phyloP scores from a whole-genome alignment of 2,888 invertebrate genomes.

The Campaea margaritaria region DNA sequence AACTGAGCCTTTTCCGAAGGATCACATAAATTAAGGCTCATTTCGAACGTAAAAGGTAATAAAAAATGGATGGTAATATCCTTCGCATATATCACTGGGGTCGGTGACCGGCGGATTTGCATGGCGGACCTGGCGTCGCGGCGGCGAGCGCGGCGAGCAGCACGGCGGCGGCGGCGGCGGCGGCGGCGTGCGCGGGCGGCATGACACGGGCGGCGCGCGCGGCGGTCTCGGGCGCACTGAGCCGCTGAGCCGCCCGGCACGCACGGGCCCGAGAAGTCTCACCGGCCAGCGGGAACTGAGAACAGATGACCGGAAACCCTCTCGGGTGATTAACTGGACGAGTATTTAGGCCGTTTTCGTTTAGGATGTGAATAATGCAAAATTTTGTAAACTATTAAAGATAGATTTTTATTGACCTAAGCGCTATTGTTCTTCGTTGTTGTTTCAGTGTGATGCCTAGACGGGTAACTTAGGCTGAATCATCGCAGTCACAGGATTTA shows the following conservation, averaged over 20 bases:
- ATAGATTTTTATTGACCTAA: neutral
- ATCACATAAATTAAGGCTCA: conserved; percentile 42
- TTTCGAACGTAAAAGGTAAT: conserved; percentile 41
- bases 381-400: too few species aligned
- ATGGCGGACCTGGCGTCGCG: conserved; percentile 58
- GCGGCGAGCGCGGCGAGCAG: conserved; percentile 46
- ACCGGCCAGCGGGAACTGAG: neutral
- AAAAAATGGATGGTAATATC: conserved; percentile 46
- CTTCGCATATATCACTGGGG: conserved; percentile 57
- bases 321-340: neutral
- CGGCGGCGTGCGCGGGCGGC: conserved; percentile 54
- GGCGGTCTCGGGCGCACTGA: conserved; percentile 53
- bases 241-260: conserved; percentile 16
- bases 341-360: conserved; percentile 8
- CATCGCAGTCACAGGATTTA: too few species aligned
- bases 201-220: conserved; percentile 45
- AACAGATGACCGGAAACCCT: conserved; percentile 15
- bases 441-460: too few species aligned
- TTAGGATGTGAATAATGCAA: neutral
- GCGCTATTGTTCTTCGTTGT: too few species aligned
- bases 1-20: conserved; percentile 31
- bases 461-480: too few species aligned
- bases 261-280: conserved; percentile 1
- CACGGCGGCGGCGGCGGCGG: conserved; percentile 52
- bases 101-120: conserved; percentile 73